phyloP scores from a whole-genome alignment of 1,140 invertebrate genomes.

The Trichonephila inaurata region DNA sequence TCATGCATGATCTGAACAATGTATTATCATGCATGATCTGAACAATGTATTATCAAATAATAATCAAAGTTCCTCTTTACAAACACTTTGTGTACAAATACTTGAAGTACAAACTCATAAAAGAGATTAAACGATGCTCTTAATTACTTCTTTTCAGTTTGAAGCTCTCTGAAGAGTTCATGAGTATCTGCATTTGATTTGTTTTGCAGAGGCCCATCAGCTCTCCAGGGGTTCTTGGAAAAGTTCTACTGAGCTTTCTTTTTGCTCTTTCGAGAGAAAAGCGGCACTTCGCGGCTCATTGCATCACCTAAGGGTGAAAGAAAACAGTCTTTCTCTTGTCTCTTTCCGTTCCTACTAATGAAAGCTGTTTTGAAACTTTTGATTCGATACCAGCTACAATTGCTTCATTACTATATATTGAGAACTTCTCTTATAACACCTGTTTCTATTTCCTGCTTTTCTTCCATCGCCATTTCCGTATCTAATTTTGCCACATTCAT shows the following conservation, averaged over 20 bases:
- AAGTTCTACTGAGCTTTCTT: not conserved
- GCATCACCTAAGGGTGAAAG: not conserved
- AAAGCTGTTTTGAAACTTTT: constrained; percentile 57
- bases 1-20: too few relatives aligned
- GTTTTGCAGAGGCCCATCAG: not conserved
- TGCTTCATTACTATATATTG: constrained; percentile 41
- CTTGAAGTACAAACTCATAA: not conserved
- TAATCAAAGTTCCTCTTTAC: too few relatives aligned
- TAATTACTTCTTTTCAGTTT: constrained; percentile 7
- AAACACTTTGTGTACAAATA: too few relatives aligned
- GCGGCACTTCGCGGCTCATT: not conserved
- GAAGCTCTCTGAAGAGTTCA: not conserved
- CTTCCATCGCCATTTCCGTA: not conserved
- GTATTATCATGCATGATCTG: too few relatives aligned
- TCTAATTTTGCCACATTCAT: not conserved
- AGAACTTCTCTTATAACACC: constrained; percentile 6
- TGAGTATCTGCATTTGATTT: constrained; percentile 1
- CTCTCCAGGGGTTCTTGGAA: not conserved
- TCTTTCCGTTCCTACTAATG: constrained; percentile 11
- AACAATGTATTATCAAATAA: too few relatives aligned
- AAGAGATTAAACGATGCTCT: not conserved
- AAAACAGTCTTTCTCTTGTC: not conserved
- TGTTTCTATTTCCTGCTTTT: not conserved
- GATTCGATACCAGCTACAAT: constrained; percentile 37
- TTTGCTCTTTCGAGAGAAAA: constrained; percentile 8